Percentiles rank a stretch among this genome's conserved stretches.
phyloP scores from a whole-genome alignment of 2,888 invertebrate species.

The Calephelis perditalis region DNA sequence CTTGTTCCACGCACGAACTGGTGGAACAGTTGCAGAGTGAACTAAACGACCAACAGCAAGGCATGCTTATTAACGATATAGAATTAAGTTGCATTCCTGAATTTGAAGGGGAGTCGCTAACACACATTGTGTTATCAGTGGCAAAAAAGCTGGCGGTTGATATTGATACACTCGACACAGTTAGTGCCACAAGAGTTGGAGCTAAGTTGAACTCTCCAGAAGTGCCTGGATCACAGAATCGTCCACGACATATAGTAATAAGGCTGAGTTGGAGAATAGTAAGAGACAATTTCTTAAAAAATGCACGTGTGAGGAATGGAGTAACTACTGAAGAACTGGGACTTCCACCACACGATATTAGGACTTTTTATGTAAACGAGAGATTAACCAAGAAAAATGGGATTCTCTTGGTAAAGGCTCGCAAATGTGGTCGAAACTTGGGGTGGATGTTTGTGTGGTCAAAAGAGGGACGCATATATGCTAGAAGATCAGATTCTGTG shows the following conservation, averaged over 20 bases:
- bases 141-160: background rate
- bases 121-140: background rate
- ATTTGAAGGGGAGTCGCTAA: background rate
- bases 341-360: background rate
- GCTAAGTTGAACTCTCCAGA: background rate
- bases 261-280: background rate
- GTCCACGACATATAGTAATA: background rate
- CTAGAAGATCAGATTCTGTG: background rate
- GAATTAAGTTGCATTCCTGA: slow-evolving; percentile 1
- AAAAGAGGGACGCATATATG: slow-evolving; percentile 3
- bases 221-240: background rate
- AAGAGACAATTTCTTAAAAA: background rate
- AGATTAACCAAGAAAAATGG: background rate
- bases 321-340: background rate
- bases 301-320: background rate
- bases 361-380: background rate
- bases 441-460: slow-evolving; percentile 4
- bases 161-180: background rate
- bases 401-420: background rate
- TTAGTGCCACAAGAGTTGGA: background rate
- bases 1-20: background rate
- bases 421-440: background rate
- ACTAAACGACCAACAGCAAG: background rate
- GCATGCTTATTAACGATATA: background rate
- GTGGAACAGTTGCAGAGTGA: background rate